A percentile compares a stretch with the other conserved stretches of the same genome.
Evolutionary conservation across 1,140 invertebrate genomes (phyloP).

Genomic region (Apolygus lucorum): DNA sequence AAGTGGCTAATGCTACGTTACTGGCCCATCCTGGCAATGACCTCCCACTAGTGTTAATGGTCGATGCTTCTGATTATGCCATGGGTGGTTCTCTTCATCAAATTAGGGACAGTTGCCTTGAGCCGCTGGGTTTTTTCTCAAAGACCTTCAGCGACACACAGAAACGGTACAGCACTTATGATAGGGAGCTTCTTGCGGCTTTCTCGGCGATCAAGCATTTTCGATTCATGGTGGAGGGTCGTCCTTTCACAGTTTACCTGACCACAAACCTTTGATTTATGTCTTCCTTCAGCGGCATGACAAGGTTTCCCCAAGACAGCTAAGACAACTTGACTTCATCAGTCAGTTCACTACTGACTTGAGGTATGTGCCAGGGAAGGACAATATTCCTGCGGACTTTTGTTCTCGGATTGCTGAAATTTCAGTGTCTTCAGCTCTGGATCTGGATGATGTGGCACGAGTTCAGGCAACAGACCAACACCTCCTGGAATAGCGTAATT

Average conservation of each 20-base stretch:
- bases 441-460: no score
- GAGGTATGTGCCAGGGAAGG: slow-evolving; percentile 34
- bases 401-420: slow-evolving; percentile 26
- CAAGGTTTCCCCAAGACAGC: slow-evolving; percentile 35
- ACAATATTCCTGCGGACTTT: slow-evolving; percentile 35
- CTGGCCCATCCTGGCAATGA: no score
- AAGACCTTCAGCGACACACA: slow-evolving; percentile 37
- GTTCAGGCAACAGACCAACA: no score
- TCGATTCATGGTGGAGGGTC: slow-evolving; percentile 39
- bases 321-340: slow-evolving; percentile 39
- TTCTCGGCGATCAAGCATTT: slow-evolving; percentile 42
- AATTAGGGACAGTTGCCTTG: slow-evolving; percentile 23
- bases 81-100: slow-evolving; percentile 40
- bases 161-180: slow-evolving; percentile 40
- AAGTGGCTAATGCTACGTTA: no score
- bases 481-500: no score
- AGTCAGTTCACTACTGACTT: slow-evolving; percentile 39
- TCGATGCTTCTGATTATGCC: slow-evolving; percentile 38
- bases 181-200: slow-evolving; percentile 42
- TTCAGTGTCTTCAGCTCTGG: no score
- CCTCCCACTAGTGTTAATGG: no score
- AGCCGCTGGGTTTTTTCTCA: slow-evolving; percentile 41
- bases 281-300: slow-evolving; percentile 34
- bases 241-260: slow-evolving; percentile 37
- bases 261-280: slow-evolving; percentile 40